Evolutionary conservation across 2,113 vertebrate species (phyloP).

Genomic region (Osmerus mordax): DNA sequence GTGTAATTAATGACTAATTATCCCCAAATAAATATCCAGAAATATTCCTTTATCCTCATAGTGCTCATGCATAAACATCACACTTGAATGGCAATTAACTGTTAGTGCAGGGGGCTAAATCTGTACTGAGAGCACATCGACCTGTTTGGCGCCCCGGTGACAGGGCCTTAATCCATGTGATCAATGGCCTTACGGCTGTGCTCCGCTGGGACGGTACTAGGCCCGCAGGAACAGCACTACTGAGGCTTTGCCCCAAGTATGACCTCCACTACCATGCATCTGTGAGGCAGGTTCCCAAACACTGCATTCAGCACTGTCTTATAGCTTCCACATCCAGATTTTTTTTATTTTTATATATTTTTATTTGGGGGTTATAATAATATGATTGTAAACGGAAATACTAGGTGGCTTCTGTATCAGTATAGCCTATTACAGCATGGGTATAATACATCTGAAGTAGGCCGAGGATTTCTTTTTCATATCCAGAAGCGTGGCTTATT

Average conservation of each 20-base stretch:
- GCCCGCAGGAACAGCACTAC: neutral
- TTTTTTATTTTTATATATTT: no score
- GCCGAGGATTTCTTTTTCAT: no score
- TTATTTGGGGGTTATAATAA: no score
- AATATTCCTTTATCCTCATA: neutral
- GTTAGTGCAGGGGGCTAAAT: neutral
- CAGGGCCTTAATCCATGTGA: neutral
- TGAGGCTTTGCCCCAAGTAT: neutral
- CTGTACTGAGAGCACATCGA: neutral
- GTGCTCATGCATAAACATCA: neutral
- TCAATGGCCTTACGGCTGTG: neutral
- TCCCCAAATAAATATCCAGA: no score
- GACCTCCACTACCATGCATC: neutral
- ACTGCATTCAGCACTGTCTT: neutral
- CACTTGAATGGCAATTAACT: neutral
- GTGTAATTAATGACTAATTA: neutral
- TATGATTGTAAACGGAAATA: no score
- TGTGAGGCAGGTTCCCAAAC: constrained; percentile 1
- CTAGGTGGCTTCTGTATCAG: no score
- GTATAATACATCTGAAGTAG: no score
- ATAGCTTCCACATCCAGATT: no score
- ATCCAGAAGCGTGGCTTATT: no score
- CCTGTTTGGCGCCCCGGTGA: neutral
- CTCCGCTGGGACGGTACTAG: neutral
- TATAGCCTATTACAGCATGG: no score